Base-by-base conservation (phyloP, 1,140 invertebrate genomes). In the Drosophila arawakana region DNA sequence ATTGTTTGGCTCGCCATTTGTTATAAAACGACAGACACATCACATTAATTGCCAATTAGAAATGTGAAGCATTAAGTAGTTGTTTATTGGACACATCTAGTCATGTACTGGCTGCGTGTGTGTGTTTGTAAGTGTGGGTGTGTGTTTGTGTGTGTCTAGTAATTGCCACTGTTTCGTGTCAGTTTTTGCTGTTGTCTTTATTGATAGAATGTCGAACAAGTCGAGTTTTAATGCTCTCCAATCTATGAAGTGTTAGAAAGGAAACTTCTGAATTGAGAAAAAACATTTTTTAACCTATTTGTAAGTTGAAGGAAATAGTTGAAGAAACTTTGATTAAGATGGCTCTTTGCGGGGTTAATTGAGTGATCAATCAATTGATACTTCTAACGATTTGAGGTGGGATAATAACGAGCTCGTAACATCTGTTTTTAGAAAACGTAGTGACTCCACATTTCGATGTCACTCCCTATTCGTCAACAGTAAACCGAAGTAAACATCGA, bases 11-110 rank as follows among this genome's bases (percentile, higher is more conserved):
- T 61, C 59, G 67, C 55, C 73, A 76, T 76, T 72, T 72, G 58
- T 72, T 78, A 72, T 75, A 66, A 78, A 78, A 78, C 62, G 67
- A 62, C 73, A 78, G 50, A 41, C 73, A 71, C 76, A 76, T 78
- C 73, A 72, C 62, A 68, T 78, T 78, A 78, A 76, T 78, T 78
- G 73, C 52, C 73, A 78, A 76, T 78, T 72, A 78, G 76, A 72
- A 72, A 72, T 76, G 76, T 72, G 76, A 66, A 44, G 73, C 73
- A 78, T 78, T 76, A 76, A 76, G 30, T 76, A 55, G 66, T 72
- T 78, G 67, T 67, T 74, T 70, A 69, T 75, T 74, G 44, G 49
- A 52, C 46, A 30, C 63, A 66, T 37, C 18, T 30, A 18, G 18
- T 25, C 35, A 50, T 68, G 18, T 21, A 7, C 34, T 57, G 58